Percentiles rank a stretch among this genome's conserved stretches.
These are phyloP conservation scores for Nephrotoma guestfalica DNA, from an alignment of 2,888 invertebrate species.

Conservation along the genomic window DNA sequence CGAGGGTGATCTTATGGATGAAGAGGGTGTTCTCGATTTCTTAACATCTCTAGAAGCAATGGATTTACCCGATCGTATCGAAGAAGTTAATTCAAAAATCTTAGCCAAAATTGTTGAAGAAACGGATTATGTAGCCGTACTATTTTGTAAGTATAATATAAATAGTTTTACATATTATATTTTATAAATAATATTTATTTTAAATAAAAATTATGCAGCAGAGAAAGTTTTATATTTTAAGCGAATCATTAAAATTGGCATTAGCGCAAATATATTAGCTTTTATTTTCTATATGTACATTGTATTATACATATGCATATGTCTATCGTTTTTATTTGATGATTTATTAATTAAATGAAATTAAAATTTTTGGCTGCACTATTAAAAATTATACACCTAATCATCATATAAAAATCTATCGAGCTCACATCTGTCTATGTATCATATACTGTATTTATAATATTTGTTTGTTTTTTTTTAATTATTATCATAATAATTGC, in stretches of 20 bases:
- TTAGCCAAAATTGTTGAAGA: constrained; percentile 81
- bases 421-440: background rate
- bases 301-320: background rate
- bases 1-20: constrained; percentile 93
- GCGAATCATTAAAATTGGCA: background rate
- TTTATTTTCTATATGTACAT: background rate
- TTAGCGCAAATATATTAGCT: background rate
- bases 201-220: background rate
- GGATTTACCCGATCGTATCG: constrained; percentile 88
- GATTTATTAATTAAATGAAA: background rate
- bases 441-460: background rate
- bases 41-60: constrained; percentile 87
- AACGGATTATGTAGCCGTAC: constrained; percentile 79
- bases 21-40: constrained; percentile 85
- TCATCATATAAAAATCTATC: background rate
- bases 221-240: background rate
- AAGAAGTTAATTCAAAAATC: constrained; percentile 87
- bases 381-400: background rate
- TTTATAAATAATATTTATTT: background rate
- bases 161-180: background rate
- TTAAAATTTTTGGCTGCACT: background rate
- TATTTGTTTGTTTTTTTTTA: background rate
- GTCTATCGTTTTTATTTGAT: background rate
- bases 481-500: constrained; percentile 6
- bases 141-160: constrained; percentile 72